Evolutionary conservation across 2,797 vertebrate species (phyloP), one percentile per base, ranked within the genome.

Genomic region (Silurus aristotelis): DNA sequence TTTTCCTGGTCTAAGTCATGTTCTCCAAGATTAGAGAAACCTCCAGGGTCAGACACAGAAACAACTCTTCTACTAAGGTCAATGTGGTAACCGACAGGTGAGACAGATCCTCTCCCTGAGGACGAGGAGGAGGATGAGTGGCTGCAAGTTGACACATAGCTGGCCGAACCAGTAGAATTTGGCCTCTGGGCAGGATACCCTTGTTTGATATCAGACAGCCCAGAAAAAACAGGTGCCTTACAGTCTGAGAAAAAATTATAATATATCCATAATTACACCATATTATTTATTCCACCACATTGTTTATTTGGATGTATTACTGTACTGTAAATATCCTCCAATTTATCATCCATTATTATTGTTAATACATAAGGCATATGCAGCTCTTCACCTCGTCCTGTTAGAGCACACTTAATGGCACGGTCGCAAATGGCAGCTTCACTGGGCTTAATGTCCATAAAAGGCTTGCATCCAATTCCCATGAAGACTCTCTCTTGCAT

Each of bases 401-500:
- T 89, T 64, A 92, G 89, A 1, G 90, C 92, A 83, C 90, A 95
- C 90, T 95, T 94, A 80, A 96, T 88, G 3, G 95, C 95, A 91
- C 96, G 92, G 92, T 95, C 92, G 22, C 87, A 93, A 88, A 96
- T 96, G 22, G 95, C 96, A 48, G 95, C 95, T 17, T 96, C 96
- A 78, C 96, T 96, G 83, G 95, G 96, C 90, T 95, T 90, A 91
- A 96, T 96, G 88, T 96, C 96, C 91, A 95, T 95, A 89, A 96
- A 96, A 71, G 96, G 96, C 85, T 96, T 96, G 89, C 94, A 95
- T 75, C 96, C 96, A 70, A 96, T 95, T 61, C 96, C 96, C 92
- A 96, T 93, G 85, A 96, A 96, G 38, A 95, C 95, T 85, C 96
- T 92, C 89, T 96, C 96, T 89, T 96, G 95, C 93, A 96, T 95